These are phyloP conservation scores for Aphodius sticticus DNA, from an alignment of 2,888 invertebrate genomes.

Conservation along the genomic window DNA sequence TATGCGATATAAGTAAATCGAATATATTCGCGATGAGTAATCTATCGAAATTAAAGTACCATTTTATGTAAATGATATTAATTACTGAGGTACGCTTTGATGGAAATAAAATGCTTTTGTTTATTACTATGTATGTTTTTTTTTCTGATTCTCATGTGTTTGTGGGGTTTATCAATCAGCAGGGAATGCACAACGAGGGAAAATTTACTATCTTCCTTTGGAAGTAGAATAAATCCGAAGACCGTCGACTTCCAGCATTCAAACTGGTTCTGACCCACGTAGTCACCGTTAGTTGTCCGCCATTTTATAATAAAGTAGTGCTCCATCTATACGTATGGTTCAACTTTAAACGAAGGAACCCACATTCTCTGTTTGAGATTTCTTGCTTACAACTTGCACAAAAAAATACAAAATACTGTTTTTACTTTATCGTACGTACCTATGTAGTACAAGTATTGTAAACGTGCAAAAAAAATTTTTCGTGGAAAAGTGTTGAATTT, in stretches of 20 bases:
- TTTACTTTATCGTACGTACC: too few species aligned
- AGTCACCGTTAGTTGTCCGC: background rate
- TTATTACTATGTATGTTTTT: background rate
- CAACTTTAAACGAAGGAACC: background rate
- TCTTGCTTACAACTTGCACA: too few species aligned
- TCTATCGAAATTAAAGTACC: too few species aligned
- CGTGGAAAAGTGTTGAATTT: too few species aligned
- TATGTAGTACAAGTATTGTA: too few species aligned
- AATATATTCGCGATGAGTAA: background rate
- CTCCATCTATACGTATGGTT: background rate
- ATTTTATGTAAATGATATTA: too few species aligned
- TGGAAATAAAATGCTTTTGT: background rate
- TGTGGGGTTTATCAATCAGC: background rate
- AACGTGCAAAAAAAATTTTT: too few species aligned
- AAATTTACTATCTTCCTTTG: background rate
- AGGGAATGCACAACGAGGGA: background rate
- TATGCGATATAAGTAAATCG: background rate
- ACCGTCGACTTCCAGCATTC: too few species aligned
- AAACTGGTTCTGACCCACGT: background rate
- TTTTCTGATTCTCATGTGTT: background rate
- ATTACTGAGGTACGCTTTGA: background rate
- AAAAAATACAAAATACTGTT: too few species aligned
- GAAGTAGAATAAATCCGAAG: background rate
- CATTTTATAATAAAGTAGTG: background rate
- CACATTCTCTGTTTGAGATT: background rate